Conservation (phyloP, 2,797 vertebrate species). For the Gobionotothen gibberifrons region DNA sequence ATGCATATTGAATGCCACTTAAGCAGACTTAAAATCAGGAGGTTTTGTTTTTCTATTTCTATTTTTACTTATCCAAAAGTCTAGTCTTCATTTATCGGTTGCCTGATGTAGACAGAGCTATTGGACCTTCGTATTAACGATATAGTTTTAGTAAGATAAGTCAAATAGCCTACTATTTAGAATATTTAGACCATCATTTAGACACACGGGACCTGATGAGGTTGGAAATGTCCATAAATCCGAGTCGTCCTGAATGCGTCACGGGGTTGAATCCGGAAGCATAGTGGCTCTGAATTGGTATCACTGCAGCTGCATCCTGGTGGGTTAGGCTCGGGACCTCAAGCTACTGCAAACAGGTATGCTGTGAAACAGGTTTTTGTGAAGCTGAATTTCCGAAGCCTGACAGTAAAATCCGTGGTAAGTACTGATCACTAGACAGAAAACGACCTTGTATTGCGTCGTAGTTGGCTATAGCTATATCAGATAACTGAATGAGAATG, state of each 20-base stretch:
- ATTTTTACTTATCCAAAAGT: background rate
- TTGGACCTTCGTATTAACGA: background rate
- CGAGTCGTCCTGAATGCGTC: constrained; percentile 40
- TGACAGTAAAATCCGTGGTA: constrained; percentile 2
- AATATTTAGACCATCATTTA: too few species aligned
- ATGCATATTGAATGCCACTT: background rate
- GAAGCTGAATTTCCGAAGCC: background rate
- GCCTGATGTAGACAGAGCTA: background rate
- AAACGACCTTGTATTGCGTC: background rate
- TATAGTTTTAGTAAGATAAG: background rate
- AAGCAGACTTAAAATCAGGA: background rate
- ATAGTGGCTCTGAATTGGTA: background rate
- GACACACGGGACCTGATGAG: background rate
- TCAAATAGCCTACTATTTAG: background rate
- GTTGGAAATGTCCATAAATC: background rate
- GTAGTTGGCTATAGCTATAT: background rate
- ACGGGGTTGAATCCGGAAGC: constrained; percentile 48
- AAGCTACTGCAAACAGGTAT: background rate
- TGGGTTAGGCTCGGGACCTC: background rate
- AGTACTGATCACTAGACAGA: constrained; percentile 1
- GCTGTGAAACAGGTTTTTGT: constrained; percentile 37
- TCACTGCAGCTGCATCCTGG: background rate
- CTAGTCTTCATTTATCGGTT: background rate
- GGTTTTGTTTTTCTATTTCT: background rate
- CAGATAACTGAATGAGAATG: background rate